Base-by-base conservation (phyloP, 2,113 vertebrate genomes). In the Mus spicilegus region DNA sequence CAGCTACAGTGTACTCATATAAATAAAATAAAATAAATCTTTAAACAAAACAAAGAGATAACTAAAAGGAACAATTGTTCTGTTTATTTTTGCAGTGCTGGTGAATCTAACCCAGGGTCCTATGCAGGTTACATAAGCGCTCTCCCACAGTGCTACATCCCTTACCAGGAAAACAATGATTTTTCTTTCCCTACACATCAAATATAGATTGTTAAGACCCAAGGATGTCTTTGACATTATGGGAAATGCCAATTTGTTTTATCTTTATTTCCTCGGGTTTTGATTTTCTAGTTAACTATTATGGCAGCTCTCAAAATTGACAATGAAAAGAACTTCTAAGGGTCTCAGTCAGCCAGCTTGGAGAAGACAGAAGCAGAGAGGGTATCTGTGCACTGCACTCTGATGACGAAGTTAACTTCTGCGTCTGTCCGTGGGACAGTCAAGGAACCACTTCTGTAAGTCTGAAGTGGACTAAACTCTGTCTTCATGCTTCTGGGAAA, bases 381-480 rank as follows among this genome's bases (percentile, higher is more conserved):
- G 90, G 75, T 14, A 0, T 65, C 89, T 72, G 91, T n/a, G 84
- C 11, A 86, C 49, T 63, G 26, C 77, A 26, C 69, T 88, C 95
- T 76, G 61, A 46, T 87, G 87, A 93, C 87, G 51, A 90, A 69
- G 19, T 70, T 87, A 72, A 80, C 51, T 24, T 28, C 54, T 87
- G 24, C 73, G 90, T 70, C 28, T 92, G 56, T 78, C 4, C 65
- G 36, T 30, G 51, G 67, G 19, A 39, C 54, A 17, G 84, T 75
- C 33, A 95, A 96, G 30, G 75, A 58, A 81, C 33, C 89, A 19
- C 65, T 86, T 95, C 61, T 77, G 46, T 58, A 56, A 4, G 17
- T 89, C 72, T 95, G 77, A 95, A 96, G 75, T 70, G 33, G 22
- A 97, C 81, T 93, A 80, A 96, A 95, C 63, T 36, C 36, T 28